Conservation (phyloP, 2,797 vertebrate genomes). For the Sebastes diploproa region DNA sequence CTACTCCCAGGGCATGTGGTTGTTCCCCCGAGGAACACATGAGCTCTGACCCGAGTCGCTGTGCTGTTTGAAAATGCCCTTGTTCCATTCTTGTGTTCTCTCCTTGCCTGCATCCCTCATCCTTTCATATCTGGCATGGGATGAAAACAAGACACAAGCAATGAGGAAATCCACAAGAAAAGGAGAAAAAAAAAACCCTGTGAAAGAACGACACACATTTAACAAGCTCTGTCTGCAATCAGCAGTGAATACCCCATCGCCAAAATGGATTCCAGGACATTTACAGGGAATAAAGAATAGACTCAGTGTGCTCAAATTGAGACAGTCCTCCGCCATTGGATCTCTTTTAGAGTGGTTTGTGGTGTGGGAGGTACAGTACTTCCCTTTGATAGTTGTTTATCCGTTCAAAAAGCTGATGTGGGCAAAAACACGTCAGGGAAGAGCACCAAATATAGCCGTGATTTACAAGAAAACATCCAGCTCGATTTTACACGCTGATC, state of each 20-base stretch:
- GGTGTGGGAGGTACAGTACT: conserved; percentile 24
- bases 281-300: conserved; percentile 31
- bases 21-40: conserved; percentile 61
- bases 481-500: conserved; percentile 14
- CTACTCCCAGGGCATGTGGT: conserved; percentile 48
- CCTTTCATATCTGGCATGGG: conserved; percentile 49
- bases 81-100: conserved; percentile 42
- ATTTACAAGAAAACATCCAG: conserved; percentile 42
- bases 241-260: conserved; percentile 8
- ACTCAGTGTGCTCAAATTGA: conserved; percentile 32
- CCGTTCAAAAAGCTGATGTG: conserved; percentile 48
- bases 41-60: conserved; percentile 68
- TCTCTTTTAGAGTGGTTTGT: conserved; percentile 26
- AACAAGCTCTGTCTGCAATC: conserved; percentile 29
- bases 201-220: conserved; percentile 36
- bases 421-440: conserved; percentile 34
- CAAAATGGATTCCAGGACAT: conserved; percentile 56
- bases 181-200: background rate
- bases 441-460: conserved; percentile 27
- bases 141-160: conserved; percentile 64
- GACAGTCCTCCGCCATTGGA: conserved; percentile 3
- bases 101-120: conserved; percentile 16
- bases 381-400: conserved; percentile 60
- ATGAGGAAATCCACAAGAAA: conserved; percentile 44
- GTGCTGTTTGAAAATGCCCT: conserved; percentile 68